Evolutionary conservation across 2,113 vertebrate species (phyloP).

Genomic region (Azemiops feae): DNA sequence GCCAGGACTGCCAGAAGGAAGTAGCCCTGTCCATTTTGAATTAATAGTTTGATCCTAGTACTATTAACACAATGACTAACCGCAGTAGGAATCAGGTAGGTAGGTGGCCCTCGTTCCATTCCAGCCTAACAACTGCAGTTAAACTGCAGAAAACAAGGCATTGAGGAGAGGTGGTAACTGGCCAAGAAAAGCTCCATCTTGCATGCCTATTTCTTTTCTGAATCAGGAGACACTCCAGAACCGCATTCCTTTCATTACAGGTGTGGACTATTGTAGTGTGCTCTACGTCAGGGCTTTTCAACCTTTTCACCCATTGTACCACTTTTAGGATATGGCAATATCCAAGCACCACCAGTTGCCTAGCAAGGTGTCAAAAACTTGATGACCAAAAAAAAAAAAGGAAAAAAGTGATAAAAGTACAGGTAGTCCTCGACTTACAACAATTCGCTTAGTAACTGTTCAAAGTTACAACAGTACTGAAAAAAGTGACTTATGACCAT

Average conservation of each 20-base stretch:
- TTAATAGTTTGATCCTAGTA: no score
- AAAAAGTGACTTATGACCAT: no score
- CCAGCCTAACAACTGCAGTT: neutral
- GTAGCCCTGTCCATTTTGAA: neutral
- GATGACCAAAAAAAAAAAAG: no score
- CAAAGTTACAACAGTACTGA: no score
- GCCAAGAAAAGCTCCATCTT: neutral
- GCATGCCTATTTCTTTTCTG: neutral
- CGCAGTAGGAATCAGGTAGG: neutral
- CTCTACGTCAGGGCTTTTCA: neutral
- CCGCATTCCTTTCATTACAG: neutral
- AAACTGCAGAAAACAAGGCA: neutral
- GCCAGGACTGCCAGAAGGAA: neutral
- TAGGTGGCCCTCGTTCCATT: neutral
- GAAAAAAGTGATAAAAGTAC: no score
- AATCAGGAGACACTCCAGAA: neutral
- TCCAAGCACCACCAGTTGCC: no score
- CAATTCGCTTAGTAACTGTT: no score
- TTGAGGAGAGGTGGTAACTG: neutral
- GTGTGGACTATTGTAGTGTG: neutral
- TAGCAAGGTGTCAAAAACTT: no score
- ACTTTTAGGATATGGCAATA: no score
- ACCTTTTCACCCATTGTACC: no score
- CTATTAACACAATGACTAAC: neutral
- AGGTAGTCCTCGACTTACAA: no score